Conservation (phyloP, 2,113 vertebrate genomes). For the Lampris megalopsis region DNA sequence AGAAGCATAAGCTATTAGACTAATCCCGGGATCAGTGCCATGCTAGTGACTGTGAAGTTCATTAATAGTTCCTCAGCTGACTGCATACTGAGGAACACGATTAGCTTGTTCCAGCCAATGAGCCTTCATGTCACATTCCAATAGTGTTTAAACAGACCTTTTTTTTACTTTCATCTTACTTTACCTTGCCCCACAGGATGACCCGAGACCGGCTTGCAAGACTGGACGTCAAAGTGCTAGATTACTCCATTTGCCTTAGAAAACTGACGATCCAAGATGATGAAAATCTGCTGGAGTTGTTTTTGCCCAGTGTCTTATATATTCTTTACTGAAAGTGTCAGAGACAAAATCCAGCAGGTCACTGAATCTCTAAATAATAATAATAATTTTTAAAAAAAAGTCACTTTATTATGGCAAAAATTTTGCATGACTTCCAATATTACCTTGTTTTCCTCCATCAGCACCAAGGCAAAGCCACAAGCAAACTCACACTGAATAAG, state of each 20-base stretch:
- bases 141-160: slow-evolving; percentile 30
- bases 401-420: no score
- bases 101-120: slow-evolving; percentile 48
- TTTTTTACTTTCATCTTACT: slow-evolving; percentile 29
- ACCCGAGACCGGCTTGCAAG: slow-evolving; percentile 1
- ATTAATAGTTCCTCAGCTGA: slow-evolving; percentile 64
- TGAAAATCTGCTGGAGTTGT: not conserved
- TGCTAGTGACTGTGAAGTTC: slow-evolving; percentile 46
- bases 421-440: not conserved
- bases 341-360: no score
- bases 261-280: not conserved
- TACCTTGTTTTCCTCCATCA: not conserved
- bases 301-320: not conserved
- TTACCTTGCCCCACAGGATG: slow-evolving; percentile 14
- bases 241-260: not conserved
- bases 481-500: not conserved
- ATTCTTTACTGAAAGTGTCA: no score
- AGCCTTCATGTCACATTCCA: slow-evolving; percentile 44
- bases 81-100: slow-evolving; percentile 54
- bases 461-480: not conserved
- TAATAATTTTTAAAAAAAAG: no score
- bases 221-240: slow-evolving; percentile 7
- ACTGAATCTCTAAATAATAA: no score
- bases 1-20: slow-evolving; percentile 58
- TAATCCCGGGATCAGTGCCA: slow-evolving; percentile 70